phyloP scores from a whole-genome alignment of 2,113 vertebrate species.

The Forbesichthys agassizii region DNA sequence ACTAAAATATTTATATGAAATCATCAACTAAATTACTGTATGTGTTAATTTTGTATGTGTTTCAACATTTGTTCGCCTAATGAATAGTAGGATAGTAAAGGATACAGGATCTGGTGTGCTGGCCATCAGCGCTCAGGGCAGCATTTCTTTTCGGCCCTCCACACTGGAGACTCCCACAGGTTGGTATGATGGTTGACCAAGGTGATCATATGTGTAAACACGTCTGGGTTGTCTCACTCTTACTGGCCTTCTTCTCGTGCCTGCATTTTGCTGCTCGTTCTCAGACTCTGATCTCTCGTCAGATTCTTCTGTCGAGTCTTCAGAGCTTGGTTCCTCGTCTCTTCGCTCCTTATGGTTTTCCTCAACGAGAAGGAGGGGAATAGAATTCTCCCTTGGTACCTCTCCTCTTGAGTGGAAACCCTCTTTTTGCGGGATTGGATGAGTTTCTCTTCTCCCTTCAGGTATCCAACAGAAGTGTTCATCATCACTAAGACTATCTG shows the following conservation, averaged over 20 bases:
- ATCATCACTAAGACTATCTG: slow-evolving; percentile 25
- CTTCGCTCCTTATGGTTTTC: not conserved
- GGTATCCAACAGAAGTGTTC: not conserved
- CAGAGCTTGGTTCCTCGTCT: not conserved
- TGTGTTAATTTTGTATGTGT: no score
- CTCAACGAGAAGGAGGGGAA: not conserved
- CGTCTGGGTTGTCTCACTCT: slow-evolving; percentile 18
- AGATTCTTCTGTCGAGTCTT: no score
- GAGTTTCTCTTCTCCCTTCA: not conserved
- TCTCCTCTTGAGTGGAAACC: not conserved
- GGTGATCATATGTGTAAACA: slow-evolving; percentile 33
- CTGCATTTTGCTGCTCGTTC: not conserved
- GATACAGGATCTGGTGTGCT: no score
- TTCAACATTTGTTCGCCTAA: no score
- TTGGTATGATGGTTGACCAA: slow-evolving; percentile 9
- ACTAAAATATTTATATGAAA: no score
- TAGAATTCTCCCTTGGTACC: not conserved
- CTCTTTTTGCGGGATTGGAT: not conserved
- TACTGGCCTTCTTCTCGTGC: not conserved
- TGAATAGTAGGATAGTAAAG: no score
- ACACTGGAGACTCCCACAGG: no score
- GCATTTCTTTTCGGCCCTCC: no score
- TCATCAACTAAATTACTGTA: no score
- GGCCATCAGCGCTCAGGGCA: no score
- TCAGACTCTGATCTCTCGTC: not conserved